Conservation (phyloP, 2,888 invertebrate genomes). For the Eucriotettix oculatus region DNA sequence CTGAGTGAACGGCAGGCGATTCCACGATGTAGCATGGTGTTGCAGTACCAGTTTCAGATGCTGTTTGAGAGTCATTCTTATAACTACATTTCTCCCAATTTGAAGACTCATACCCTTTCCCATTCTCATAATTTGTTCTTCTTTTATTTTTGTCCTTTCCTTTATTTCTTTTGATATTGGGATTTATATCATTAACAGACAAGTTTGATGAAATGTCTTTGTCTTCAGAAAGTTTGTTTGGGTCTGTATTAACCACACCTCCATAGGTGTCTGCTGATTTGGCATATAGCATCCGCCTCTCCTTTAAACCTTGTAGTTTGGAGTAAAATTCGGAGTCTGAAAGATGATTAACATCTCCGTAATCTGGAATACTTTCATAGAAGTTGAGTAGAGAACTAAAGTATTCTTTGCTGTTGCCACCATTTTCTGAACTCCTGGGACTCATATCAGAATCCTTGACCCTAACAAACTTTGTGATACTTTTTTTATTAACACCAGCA, state of each 20-base stretch:
- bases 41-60: not conserved
- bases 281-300: conserved; percentile 37
- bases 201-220: not conserved
- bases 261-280: too few species aligned
- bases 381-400: conserved; percentile 49
- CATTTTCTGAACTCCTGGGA: not conserved
- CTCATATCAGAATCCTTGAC: not conserved
- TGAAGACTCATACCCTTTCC: too few species aligned
- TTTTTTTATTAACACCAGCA: not conserved
- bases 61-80: not conserved
- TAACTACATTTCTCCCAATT: not conserved
- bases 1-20: too few species aligned
- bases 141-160: not conserved
- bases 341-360: conserved; percentile 57
- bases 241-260: too few species aligned
- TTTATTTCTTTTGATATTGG: not conserved
- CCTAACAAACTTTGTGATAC: not conserved
- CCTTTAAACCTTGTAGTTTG: conserved; percentile 45
- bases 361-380: conserved; percentile 64
- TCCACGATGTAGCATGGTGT: not conserved
- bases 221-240: not conserved
- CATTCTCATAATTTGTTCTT: not conserved
- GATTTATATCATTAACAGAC: not conserved
- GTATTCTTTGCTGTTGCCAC: conserved; percentile 23
- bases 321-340: conserved; percentile 59